Evolutionary conservation across 2,113 vertebrate species (phyloP).

Genomic region (Empidonax alnorum): DNA sequence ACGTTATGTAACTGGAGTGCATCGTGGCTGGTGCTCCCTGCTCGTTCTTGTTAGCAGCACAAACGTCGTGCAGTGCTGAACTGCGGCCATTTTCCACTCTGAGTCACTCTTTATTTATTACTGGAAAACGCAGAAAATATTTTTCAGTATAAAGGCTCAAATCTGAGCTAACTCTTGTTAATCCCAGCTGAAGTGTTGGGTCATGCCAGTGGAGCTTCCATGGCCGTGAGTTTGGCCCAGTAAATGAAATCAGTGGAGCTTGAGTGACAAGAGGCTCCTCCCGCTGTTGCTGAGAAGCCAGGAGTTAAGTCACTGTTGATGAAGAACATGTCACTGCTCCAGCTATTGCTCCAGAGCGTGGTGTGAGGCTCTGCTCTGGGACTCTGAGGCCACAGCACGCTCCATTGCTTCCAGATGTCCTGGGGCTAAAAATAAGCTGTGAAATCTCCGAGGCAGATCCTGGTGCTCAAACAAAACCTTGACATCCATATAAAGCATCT

Average conservation of each 20-base stretch:
- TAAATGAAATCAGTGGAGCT: background rate
- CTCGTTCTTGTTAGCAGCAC: background rate
- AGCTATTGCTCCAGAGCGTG: background rate
- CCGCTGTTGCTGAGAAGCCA: background rate
- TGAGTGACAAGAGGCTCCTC: background rate
- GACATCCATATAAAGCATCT: background rate
- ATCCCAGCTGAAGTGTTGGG: background rate
- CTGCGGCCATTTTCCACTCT: background rate
- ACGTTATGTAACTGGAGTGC: background rate
- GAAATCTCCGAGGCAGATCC: background rate
- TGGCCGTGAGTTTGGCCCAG: background rate
- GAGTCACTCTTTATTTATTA: background rate
- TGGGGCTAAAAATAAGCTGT: background rate
- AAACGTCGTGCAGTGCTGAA: background rate
- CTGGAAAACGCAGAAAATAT: background rate
- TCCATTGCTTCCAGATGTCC: slow-evolving; percentile 15
- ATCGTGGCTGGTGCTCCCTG: background rate
- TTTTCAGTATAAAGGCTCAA: background rate
- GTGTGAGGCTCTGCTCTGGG: background rate
- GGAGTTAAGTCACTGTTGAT: background rate
- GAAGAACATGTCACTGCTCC: background rate
- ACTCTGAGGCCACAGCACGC: background rate
- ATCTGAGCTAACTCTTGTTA: background rate
- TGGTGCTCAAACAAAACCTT: background rate
- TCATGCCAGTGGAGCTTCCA: background rate